phyloP scores from a whole-genome alignment of 92 coral and sea anemone species.

The Phymanthus crucifer region DNA sequence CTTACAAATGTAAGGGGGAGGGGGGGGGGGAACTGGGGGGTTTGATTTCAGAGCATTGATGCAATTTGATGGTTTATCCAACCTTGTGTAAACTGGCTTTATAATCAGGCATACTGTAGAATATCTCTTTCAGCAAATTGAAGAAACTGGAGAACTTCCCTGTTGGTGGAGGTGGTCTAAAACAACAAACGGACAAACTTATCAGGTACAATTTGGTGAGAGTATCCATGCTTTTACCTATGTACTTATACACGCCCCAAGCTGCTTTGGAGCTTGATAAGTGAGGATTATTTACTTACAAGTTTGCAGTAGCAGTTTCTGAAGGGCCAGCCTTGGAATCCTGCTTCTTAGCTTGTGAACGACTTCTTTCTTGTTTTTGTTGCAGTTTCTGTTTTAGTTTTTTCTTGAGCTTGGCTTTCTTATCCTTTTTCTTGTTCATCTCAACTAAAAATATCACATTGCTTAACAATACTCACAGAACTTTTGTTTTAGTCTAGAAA shows the following conservation, averaged over 20 bases:
- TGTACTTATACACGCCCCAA: neutral
- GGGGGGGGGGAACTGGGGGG: no score
- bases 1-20: no score
- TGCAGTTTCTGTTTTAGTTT: conserved; percentile 85
- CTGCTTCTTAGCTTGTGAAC: conserved; percentile 40
- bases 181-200: neutral
- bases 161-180: conserved; percentile 58
- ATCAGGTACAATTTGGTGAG: neutral
- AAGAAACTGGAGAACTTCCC: conserved; percentile 77
- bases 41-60: no score
- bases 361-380: conserved; percentile 77
- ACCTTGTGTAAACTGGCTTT: conserved; percentile 86
- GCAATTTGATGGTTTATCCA: neutral
- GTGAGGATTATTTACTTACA: conserved; percentile 16
- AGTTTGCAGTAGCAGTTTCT: conserved; percentile 4
- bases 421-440: conserved; percentile 82
- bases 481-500: neutral
- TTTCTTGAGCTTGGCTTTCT: conserved; percentile 85
- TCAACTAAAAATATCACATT: conserved; percentile 37
- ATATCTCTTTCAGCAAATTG: conserved; percentile 79
- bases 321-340: conserved; percentile 21
- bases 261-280: neutral
- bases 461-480: neutral
- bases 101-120: conserved; percentile 67
- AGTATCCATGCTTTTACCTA: no score